Evolutionary conservation across 2,888 invertebrate species (phyloP), one percentile per base, ranked within the genome.

Genomic region (Ferdinandea cuprea): DNA sequence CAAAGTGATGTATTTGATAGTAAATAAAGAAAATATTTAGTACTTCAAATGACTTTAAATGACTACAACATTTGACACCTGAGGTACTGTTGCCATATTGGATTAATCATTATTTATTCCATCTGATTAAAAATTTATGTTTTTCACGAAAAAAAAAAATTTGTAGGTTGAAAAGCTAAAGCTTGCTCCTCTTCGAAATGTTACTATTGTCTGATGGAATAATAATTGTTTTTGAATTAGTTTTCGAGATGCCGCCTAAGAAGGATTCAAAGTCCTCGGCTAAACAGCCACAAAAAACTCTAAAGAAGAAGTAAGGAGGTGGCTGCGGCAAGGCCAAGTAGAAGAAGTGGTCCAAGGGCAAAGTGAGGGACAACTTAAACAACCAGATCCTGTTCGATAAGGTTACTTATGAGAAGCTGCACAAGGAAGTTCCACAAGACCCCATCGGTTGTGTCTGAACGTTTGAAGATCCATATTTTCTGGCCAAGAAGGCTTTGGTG

Each of bases 331-430:
- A 97, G 93, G 97, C 97, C 89, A 98, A 98, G 91, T 98, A 98
- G 96, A 98, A 98, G 97, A 99, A 99, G 98, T 99, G 99, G 99
- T 99, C 99, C 88, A 99, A 99, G 93, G 99, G 99, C 95, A 99
- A 99, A 95, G 98, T 99, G 87, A 96, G 99, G 90, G 99, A 99
- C 92, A 99, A 99, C 94, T 94, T 99, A 90, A 99, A 99, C 94
- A 99, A 99, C 92, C 96, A 98, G 91, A 98, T 99, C 58, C 92
- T 99, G 88, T 99, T 99, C 91, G 99, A 99, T 91, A 97, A 98
- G 91, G 94, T 96, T 54, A 99, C 99, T 8, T 99, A 99, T 90
- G 99, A 99, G 86, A 99, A 99, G 91, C 92, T 99, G 86, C 94
- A 96, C 90, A 98, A 98, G 91, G 98, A 98, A 93, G 98, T 98